Evolutionary conservation across 2,888 invertebrate genomes (phyloP), one percentile per base, ranked within the genome.

Genomic region (Strigamia maritima): DNA sequence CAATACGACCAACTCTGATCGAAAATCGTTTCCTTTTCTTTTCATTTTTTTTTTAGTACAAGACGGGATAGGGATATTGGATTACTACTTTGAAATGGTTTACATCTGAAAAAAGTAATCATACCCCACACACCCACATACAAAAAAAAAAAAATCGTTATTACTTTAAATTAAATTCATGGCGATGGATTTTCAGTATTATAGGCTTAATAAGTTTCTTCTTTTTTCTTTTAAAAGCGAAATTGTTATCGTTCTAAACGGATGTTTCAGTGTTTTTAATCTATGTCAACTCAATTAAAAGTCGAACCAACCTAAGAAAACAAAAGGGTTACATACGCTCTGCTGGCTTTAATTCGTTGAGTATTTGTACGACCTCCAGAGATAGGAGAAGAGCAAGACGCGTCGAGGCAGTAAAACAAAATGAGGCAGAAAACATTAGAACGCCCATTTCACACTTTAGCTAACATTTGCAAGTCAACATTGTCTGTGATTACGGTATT

Each of bases 371-470:
- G 65, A 65, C 26, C 65, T 65, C 65, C 14, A 65, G 26, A 65
- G 65, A 65, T 26, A 28, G 24, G 26, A 31, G 31, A 65, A 28
- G 65, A 65, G 65, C 60, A 65, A 65, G 65, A 65, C 65, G 65
- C 65, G 65, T 26, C 65, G 65, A 65, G 28, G 65, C 65, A 65
- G 65, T 65, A 65, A 65, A 65, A 65, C 65, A 65, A 65, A 65
- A 65, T 65, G 65, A 28, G 65, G 65, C 26, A 65, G 65, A 65
- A 65, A 65, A 65, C 65, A 65, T 65, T 65, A 65, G 65, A 65
- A 65, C 65, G 65, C 65, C 65, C 65, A 65, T 65, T 65, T 65
- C 65, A 65, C 65, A 65, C 65, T 65, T 65, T 65, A 65, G 65
- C 26, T 65, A 65, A 65, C 65, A 65, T 65, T 65, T 65, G 65